Percentiles rank a stretch among this genome's conserved stretches.
Conservation (phyloP, 2,113 vertebrate genomes). For the Bagarius yarrelli region DNA sequence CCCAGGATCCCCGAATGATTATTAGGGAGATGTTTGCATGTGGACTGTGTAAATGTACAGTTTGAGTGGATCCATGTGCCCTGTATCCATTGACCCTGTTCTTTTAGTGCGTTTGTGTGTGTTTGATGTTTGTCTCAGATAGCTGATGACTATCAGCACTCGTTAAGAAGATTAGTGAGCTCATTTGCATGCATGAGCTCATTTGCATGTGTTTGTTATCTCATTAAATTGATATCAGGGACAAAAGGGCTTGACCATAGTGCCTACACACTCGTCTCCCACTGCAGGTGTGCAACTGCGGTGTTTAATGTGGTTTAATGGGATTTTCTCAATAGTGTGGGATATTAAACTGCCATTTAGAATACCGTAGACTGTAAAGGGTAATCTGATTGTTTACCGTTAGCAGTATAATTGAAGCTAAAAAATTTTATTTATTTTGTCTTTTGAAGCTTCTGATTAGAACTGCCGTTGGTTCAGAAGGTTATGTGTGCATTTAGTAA, state of each 20-base stretch:
- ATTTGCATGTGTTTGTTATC: conserved; percentile 79
- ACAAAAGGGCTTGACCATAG: conserved; percentile 66
- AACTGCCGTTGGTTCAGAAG: neutral
- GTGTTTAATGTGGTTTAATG: conserved; percentile 27
- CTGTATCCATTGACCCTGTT: conserved; percentile 29
- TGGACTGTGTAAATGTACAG: conserved; percentile 13
- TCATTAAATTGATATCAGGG: conserved; percentile 76
- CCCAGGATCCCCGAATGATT: neutral
- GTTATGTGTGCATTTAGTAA: neutral
- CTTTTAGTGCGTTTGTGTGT: conserved; percentile 32
- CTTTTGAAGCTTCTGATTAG: neutral
- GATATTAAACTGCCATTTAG: neutral
- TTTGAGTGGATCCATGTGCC: conserved; percentile 41
- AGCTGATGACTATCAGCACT: conserved; percentile 72
- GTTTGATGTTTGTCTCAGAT: conserved; percentile 68
- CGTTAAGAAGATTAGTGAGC: conserved; percentile 76
- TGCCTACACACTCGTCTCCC: conserved; percentile 61
- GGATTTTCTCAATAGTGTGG: neutral
- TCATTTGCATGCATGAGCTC: conserved; percentile 59
- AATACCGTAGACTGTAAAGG: neutral
- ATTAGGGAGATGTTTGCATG: conserved; percentile 8
- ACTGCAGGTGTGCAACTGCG: conserved; percentile 28
- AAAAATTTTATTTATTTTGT: neutral
- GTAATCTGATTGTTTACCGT: neutral
- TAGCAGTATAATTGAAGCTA: neutral